Conservation (phyloP, 2,797 vertebrate genomes). For the Oophaga sylvatica region DNA sequence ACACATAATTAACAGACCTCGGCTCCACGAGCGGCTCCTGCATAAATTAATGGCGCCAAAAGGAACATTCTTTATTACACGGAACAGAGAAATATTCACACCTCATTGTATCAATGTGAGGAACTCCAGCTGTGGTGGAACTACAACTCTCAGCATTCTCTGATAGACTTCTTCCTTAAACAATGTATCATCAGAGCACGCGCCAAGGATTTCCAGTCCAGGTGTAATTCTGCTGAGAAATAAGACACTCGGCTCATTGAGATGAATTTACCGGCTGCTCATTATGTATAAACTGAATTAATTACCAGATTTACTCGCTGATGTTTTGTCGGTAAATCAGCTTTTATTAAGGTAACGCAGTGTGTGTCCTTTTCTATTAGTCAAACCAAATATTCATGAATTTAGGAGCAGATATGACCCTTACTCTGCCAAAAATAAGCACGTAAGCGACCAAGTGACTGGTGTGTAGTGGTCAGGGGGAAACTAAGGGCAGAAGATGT, state of each 20-base stretch:
- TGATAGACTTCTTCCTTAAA: not conserved
- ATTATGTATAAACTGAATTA: not conserved
- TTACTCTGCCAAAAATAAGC: too few relatives aligned
- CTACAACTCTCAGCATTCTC: not conserved
- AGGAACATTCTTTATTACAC: not conserved
- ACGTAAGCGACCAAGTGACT: too few relatives aligned
- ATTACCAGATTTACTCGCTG: not conserved
- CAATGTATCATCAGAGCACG: not conserved
- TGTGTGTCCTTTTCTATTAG: not conserved
- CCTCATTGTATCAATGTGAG: not conserved
- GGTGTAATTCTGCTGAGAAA: not conserved
- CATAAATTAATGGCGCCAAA: constrained; percentile 42
- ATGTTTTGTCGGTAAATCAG: not conserved
- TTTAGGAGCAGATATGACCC: too few relatives aligned
- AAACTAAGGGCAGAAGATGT: too few relatives aligned
- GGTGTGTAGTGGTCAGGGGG: too few relatives aligned
- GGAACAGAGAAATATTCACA: not conserved
- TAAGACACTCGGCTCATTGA: not conserved
- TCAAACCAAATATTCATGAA: not conserved
- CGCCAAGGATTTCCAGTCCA: not conserved
- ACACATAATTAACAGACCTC: constrained; percentile 47
- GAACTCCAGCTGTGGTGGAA: too few relatives aligned
- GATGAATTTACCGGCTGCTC: not conserved
- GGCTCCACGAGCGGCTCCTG: not conserved
- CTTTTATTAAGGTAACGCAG: not conserved